A percentile compares a stretch with the other conserved stretches of the same genome.
Evolutionary conservation across 2,888 invertebrate genomes (phyloP).

Genomic region (Mylabris sibirica): DNA sequence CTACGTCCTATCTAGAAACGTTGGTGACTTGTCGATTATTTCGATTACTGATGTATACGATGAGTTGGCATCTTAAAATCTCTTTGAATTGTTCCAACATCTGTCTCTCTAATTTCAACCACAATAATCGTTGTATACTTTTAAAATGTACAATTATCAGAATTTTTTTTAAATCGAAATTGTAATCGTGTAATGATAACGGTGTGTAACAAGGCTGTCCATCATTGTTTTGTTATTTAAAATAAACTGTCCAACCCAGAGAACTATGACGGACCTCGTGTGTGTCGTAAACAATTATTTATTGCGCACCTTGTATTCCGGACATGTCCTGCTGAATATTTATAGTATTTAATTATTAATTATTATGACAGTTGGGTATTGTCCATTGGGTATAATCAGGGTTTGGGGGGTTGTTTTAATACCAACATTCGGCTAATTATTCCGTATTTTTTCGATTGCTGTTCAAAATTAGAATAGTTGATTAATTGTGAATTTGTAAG

Average conservation of each 20-base stretch:
- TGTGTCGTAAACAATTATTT: constrained; percentile 58
- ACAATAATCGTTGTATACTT: neutral
- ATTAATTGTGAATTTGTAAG: neutral
- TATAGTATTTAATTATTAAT: constrained; percentile 56
- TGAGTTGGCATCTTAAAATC: constrained; percentile 32
- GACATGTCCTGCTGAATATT: constrained; percentile 46
- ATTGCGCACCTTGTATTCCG: constrained; percentile 54
- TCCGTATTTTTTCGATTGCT: neutral
- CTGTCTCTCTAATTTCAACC: constrained; percentile 23
- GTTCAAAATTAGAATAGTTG: neutral
- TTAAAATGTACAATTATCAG: neutral
- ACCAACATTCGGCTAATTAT: neutral
- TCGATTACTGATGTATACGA: constrained; percentile 15
- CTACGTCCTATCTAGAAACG: neutral
- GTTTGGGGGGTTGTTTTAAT: neutral
- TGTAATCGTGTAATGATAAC: constrained; percentile 28
- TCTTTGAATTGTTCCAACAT: constrained; percentile 29
- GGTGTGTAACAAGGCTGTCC: constrained; percentile 49
- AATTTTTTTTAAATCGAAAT: neutral
- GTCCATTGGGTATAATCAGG: constrained; percentile 15
- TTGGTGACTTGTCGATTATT: constrained; percentile 32
- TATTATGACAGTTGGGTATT: constrained; percentile 42
- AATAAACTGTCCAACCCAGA: constrained; percentile 55
- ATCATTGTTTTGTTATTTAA: constrained; percentile 51
- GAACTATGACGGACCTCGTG: constrained; percentile 45